These are phyloP conservation scores for Poeciliopsis paucimaculata DNA, from an alignment of 2,797 vertebrate species.

Conservation along the genomic window DNA sequence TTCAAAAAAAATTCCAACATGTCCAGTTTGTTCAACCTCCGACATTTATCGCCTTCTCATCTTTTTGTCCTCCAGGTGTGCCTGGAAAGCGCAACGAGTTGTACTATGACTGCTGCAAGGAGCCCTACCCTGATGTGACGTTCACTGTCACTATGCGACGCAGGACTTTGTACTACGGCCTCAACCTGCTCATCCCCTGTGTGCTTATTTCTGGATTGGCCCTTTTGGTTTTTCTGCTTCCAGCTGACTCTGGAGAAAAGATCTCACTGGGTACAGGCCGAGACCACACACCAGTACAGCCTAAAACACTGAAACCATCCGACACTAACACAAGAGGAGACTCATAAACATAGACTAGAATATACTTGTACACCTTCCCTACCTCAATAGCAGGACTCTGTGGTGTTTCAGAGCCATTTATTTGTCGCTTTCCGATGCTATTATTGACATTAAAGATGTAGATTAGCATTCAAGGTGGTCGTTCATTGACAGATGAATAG, in stretches of 20 bases:
- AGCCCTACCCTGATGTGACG: conserved; percentile 91
- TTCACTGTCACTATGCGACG: conserved; percentile 92
- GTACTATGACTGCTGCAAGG: conserved; percentile 93
- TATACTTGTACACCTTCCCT: neutral
- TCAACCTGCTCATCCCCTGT: conserved; percentile 92
- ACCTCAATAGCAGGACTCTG: conserved; percentile 1
- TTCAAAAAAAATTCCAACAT: neutral
- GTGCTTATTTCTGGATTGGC: conserved; percentile 92
- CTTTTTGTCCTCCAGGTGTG: conserved; percentile 77
- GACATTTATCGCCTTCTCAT: neutral
- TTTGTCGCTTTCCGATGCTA: conserved; percentile 47
- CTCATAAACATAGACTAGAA: conserved; percentile 22
- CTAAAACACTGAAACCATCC: conserved; percentile 8
- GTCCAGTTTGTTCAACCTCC: neutral
- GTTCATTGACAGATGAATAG: conserved; percentile 42
- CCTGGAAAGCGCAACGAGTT: conserved; percentile 90
- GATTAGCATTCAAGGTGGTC: conserved; percentile 39
- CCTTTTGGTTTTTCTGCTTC: conserved; percentile 89
- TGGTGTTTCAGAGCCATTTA: conserved; percentile 24
- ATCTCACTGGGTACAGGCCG: conserved; percentile 87
- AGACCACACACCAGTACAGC: neutral
- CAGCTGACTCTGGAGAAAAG: conserved; percentile 94
- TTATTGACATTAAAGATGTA: conserved; percentile 53
- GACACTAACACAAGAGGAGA: conserved; percentile 23
- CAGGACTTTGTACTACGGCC: conserved; percentile 90